These are phyloP conservation scores for Ethmia dodecea DNA, from an alignment of 2,888 invertebrate species.

Conservation along the genomic window DNA sequence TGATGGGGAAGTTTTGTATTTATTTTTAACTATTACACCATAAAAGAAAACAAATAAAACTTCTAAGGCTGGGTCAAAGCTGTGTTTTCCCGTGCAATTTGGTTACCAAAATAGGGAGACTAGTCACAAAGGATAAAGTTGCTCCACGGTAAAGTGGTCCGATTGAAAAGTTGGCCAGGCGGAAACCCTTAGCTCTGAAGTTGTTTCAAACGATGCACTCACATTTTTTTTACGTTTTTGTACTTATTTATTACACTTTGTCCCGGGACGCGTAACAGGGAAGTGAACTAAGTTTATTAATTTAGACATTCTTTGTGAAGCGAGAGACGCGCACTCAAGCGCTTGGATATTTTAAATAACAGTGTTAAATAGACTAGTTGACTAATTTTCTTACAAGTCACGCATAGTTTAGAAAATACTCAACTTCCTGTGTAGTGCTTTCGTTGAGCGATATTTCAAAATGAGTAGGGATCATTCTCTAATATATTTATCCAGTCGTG, in stretches of 20 bases:
- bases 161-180: slow-evolving; percentile 49
- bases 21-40: too few species aligned
- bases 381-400: too few species aligned
- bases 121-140: slow-evolving; percentile 49
- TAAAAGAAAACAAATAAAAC: not conserved
- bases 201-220: slow-evolving; percentile 34
- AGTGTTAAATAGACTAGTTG: too few species aligned
- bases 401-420: slow-evolving; percentile 1
- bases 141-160: slow-evolving; percentile 39
- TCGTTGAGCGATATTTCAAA: too few species aligned
- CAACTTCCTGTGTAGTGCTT: slow-evolving; percentile 2
- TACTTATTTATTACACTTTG: slow-evolving; percentile 25
- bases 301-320: slow-evolving; percentile 31
- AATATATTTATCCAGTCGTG: too few species aligned
- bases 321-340: too few species aligned
- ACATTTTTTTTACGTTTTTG: slow-evolving; percentile 23
- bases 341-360: too few species aligned
- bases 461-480: too few species aligned
- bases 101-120: slow-evolving; percentile 50
- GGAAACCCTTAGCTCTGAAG: slow-evolving; percentile 39
- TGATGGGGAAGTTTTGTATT: too few species aligned
- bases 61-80: slow-evolving; percentile 15
- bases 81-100: slow-evolving; percentile 36
- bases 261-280: slow-evolving; percentile 19
- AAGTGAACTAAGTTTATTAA: slow-evolving; percentile 33